Conservation (phyloP, 2,113 vertebrate genomes). For the Strix aluco region DNA sequence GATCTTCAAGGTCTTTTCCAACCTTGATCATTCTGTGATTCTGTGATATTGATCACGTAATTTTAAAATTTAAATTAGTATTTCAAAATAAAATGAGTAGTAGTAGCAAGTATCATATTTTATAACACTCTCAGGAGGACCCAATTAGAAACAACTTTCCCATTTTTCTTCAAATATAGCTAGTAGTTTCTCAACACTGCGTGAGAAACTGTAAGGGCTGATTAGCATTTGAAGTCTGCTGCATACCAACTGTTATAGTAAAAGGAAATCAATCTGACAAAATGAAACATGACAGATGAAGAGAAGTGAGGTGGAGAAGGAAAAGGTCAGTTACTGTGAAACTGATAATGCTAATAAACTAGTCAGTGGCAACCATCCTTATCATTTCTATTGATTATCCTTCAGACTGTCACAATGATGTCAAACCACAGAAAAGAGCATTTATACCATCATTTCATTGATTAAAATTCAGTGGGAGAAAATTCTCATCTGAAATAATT, state of each 20-base stretch:
- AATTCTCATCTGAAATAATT: conserved; percentile 51
- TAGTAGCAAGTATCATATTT: not conserved
- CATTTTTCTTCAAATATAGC: not conserved
- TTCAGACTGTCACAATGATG: conserved; percentile 29
- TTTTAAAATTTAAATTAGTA: not conserved
- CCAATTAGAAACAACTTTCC: not conserved
- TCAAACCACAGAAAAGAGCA: conserved; percentile 27
- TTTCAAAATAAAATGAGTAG: not conserved
- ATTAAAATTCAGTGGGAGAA: conserved; percentile 40
- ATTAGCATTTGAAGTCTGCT: conserved; percentile 33
- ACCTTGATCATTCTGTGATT: too few relatives aligned
- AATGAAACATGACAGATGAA: conserved; percentile 58
- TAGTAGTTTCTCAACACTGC: not conserved
- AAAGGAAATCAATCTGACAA: conserved; percentile 56
- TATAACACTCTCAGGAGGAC: not conserved
- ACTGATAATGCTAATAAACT: conserved; percentile 64
- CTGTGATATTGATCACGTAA: not conserved
- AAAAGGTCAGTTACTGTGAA: conserved; percentile 60
- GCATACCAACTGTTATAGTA: not conserved
- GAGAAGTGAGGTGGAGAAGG: not conserved
- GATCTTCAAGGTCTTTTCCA: too few relatives aligned
- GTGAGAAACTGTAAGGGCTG: not conserved
- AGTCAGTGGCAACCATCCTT: conserved; percentile 20
- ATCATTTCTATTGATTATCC: conserved; percentile 40
- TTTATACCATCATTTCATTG: conserved; percentile 27